These are phyloP conservation scores for Scolanthus callimorphus DNA, from an alignment of 92 coral and sea anemone genomes.

Conservation along the genomic window DNA sequence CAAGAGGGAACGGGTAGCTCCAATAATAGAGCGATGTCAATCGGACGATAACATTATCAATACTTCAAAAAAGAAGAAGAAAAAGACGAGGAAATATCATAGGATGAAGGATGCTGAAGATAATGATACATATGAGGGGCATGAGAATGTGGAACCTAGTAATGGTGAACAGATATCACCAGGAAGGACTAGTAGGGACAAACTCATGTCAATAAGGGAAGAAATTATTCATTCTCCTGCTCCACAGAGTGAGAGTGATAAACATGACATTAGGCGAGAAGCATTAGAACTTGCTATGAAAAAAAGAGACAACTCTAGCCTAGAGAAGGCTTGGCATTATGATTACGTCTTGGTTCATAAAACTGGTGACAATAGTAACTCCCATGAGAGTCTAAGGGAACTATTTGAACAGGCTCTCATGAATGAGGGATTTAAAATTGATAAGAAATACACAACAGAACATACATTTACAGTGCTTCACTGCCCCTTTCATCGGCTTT, in stretches of 20 bases:
- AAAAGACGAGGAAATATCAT: slow-evolving; percentile 19
- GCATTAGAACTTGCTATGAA: slow-evolving; percentile 76
- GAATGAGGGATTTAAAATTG: slow-evolving; percentile 72
- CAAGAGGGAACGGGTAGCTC: too few relatives aligned
- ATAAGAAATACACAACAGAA: slow-evolving; percentile 63
- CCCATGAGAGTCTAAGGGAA: slow-evolving; percentile 63
- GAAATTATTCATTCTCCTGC: not conserved
- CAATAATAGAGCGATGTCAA: too few relatives aligned
- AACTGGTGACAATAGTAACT: slow-evolving; percentile 56
- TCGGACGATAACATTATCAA: slow-evolving; percentile 10
- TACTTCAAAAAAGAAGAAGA: slow-evolving; percentile 34
- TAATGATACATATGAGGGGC: slow-evolving; percentile 7
- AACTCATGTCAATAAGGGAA: slow-evolving; percentile 12
- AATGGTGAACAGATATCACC: slow-evolving; percentile 2
- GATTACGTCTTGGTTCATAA: slow-evolving; percentile 82
- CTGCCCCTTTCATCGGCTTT: slow-evolving; percentile 89
- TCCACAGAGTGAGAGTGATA: slow-evolving; percentile 3
- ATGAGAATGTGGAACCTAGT: slow-evolving; percentile 10
- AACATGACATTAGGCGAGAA: slow-evolving; percentile 73
- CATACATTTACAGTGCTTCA: slow-evolving; percentile 77
- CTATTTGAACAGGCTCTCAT: slow-evolving; percentile 61
- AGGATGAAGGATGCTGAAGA: slow-evolving; percentile 17
- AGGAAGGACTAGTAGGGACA: slow-evolving; percentile 32
- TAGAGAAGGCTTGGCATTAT: slow-evolving; percentile 49
- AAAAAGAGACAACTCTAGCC: slow-evolving; percentile 19